phyloP scores from a whole-genome alignment of 2,888 invertebrate species.

The Tholera decimalis region DNA sequence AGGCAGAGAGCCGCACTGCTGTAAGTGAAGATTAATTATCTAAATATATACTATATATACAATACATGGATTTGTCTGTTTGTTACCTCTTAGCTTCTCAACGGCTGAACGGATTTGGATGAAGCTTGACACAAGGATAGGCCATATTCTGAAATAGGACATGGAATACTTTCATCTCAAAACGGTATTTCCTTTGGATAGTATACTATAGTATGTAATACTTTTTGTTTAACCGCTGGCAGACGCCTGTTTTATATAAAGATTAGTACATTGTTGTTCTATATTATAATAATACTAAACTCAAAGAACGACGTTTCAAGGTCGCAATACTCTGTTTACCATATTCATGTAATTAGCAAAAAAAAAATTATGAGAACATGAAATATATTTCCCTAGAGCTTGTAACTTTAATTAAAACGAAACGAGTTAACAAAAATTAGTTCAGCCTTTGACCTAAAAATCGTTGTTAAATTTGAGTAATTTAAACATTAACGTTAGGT shows the following conservation, averaged over 20 bases:
- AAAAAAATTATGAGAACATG: constrained; percentile 16
- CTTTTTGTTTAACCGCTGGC: no score
- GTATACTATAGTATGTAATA: no score
- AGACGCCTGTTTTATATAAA: not conserved
- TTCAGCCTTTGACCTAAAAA: constrained; percentile 43
- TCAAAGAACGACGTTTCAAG: constrained; percentile 13
- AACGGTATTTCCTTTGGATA: no score
- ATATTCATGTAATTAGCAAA: constrained; percentile 34
- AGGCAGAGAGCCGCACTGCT: not conserved
- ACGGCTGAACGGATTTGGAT: no score
- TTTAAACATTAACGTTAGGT: constrained; percentile 6
- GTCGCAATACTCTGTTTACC: constrained; percentile 7
- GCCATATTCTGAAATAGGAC: no score
- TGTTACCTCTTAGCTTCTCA: not conserved
- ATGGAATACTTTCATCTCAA: no score
- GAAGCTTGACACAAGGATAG: no score
- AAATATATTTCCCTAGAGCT: constrained; percentile 50
- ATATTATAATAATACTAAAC: not conserved
- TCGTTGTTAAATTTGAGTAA: constrained; percentile 15
- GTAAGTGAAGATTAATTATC: not conserved
- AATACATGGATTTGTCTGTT: not conserved
- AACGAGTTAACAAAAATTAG: constrained; percentile 40
- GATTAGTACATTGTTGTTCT: not conserved
- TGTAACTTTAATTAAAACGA: constrained; percentile 43
- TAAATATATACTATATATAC: not conserved